Percentiles rank a stretch among this genome's conserved stretches.
phyloP scores from a whole-genome alignment of 2,113 vertebrate species.

The Laticauda laticaudata region DNA sequence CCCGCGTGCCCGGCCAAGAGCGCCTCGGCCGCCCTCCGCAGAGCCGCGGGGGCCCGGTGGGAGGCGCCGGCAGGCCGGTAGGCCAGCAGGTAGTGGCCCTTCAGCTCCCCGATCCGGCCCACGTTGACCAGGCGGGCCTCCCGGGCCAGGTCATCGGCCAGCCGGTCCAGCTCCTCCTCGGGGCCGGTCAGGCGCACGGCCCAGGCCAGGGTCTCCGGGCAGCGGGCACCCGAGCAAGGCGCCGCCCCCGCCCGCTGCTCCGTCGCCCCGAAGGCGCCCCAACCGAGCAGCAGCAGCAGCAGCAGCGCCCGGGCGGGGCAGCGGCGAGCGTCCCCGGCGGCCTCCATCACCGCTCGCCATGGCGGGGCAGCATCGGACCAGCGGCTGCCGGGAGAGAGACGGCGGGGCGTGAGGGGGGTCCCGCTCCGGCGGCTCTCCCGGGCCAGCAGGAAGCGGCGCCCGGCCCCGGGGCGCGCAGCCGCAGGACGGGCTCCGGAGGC shows the following conservation, averaged over 20 bases:
- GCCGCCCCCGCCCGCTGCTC: constrained; percentile 21
- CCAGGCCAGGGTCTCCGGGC: constrained; percentile 74
- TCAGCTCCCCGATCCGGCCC: constrained; percentile 90
- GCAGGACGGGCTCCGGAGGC: too few species aligned
- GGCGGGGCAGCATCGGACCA: constrained; percentile 72
- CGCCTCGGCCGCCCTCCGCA: constrained; percentile 60
- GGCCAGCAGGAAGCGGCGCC: too few species aligned
- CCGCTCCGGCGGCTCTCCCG: background rate
- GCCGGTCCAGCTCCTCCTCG: constrained; percentile 61
- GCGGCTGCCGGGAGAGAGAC: constrained; percentile 45
- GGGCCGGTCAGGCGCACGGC: constrained; percentile 75
- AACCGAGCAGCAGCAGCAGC: background rate
- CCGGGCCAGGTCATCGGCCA: constrained; percentile 77
- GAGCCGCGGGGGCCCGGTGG: background rate
- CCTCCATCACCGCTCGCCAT: constrained; percentile 65
- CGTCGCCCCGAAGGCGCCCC: accelerated
- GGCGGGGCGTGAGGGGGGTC: background rate
- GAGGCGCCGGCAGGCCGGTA: background rate
- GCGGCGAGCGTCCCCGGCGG: constrained; percentile 43
- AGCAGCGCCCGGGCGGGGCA: constrained; percentile 63
- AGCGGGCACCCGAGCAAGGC: background rate
- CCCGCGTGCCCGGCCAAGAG: constrained; percentile 77
- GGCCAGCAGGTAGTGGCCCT: constrained; percentile 86
- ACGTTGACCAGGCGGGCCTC: constrained; percentile 81
- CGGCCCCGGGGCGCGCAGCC: too few species aligned